Conservation (phyloP, 2,888 invertebrate species). For the Globia sparganii region DNA sequence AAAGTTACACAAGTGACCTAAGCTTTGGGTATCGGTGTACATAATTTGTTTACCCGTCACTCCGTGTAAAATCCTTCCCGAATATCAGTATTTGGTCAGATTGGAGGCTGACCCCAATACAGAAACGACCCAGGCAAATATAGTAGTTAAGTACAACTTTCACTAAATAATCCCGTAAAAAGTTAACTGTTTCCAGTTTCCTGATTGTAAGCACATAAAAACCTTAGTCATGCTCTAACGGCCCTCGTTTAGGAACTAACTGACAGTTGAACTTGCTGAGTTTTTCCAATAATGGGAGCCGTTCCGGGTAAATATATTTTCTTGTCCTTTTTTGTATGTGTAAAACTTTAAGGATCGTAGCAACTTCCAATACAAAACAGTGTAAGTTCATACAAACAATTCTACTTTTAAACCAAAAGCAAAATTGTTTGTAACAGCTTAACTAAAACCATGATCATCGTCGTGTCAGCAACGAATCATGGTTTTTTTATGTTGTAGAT, state of each 20-base stretch:
- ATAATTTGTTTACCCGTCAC: constrained; percentile 30
- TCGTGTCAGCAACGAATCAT: too few species aligned
- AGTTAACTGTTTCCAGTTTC: constrained; percentile 25
- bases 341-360: neutral
- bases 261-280: constrained; percentile 54
- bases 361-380: neutral
- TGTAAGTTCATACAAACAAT: neutral
- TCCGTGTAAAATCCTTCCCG: constrained; percentile 29
- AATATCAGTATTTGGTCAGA: constrained; percentile 9
- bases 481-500: neutral
- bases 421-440: neutral
- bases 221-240: constrained; percentile 33
- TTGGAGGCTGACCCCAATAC: constrained; percentile 21
- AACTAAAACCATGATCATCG: neutral
- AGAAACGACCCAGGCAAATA: neutral
- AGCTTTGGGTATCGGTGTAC: constrained; percentile 15
- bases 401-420: neutral
- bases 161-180: neutral
- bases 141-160: neutral
- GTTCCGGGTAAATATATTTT: constrained; percentile 24
- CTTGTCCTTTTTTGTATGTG: constrained; percentile 7
- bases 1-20: constrained; percentile 8
- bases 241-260: constrained; percentile 31
- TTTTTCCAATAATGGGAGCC: constrained; percentile 35
- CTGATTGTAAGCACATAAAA: constrained; percentile 25